Base-by-base conservation (phyloP, 2,888 invertebrate species). In the Rhimphoctona megacephalus region DNA sequence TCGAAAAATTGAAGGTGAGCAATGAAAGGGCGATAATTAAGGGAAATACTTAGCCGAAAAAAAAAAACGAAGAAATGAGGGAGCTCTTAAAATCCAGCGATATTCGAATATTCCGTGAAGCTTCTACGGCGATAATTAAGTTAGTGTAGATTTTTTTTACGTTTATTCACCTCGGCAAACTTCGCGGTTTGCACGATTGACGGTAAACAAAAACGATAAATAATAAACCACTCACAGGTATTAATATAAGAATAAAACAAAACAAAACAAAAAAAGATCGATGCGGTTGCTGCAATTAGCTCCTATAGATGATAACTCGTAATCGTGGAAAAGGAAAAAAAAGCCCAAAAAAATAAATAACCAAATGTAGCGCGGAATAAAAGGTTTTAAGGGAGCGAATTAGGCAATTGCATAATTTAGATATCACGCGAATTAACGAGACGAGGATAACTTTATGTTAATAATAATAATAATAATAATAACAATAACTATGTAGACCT, bases 121-220 rank as follows among this genome's bases (percentile, higher is more conserved):
- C 83, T 86, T 83, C 54, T 74, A 83, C 39, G 61, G 81, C 64
- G 33, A 85, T 74, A 76, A 81, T 81, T 67, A 81, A 79, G 64
- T 76, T 85, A 86, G 87, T 19, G 54, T 86, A 88, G 81, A 72
- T 87, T 88, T 88, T 88, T 87, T 86, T 87, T 86, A 88, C 88
- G 83, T 80, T 86, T 14, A 86, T 85, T 83, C 82, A 87, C 83
- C 80, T 54, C 77, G 74, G 73, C 73, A 76, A 86, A 72, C 46
- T 74, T 76, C 49, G 61, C 57, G 25, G 81, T 80, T 66, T 76
- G 79, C 83, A 81, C 81, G 11, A 78, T 83, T 61, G 61, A 74
- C 49, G 25, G 25, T 43, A 76, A 77, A 85, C 30, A 30, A 72
- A 19, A n/a, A 49, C n/a, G 30, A 17, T 54, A 52, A 25, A 61